Evolutionary conservation across 1,140 invertebrate genomes (phyloP), one percentile per base, ranked within the genome.

Genomic region (Halictus rubicundus): DNA sequence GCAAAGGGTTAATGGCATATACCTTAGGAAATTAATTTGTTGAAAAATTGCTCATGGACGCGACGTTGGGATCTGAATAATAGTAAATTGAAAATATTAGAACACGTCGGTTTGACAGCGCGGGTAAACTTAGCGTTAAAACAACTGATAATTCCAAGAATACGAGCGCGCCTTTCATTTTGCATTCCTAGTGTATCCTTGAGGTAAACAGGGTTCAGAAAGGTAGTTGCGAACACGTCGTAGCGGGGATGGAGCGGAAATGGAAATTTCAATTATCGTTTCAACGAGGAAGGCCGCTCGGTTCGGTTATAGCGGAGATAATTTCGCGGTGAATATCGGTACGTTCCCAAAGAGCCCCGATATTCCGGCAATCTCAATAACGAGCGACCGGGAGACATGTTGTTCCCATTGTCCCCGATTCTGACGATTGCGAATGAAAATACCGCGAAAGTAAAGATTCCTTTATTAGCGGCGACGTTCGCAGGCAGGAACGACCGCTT

Each of bases 281-380:
- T 23, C 21, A 16, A 57, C 52, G 32, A 23, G 7, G 49, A 57
- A 16, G 8, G 4, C 14, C 19, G 16, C 14, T 0, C 27, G 32
- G 19, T 61, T 19, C 12, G 21, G 16, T 37, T 54, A 21, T 27
- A 14, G 27, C 42, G 42, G 32, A 21, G 59, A 74, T 32, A 65
- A 74, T 74, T 74, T 52, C 60, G 25, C 21, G 9, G 7, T 4
- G 7, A 39, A 54, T 12, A 46, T 19, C 42, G 25, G 46, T 42
- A 80, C 27, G 54, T 69, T 25, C 68, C 79, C 27, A 19, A 39
- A 59, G 52, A 59, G 32, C 21, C 8, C 32, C 68, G 52, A 57
- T 57, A 57, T 57, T 57, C 52, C 52, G 23, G 25, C 54, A 59
- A 61, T 61, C 23, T 39, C n/a, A 27, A 57, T 61, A 46, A 46